Evolutionary conservation across 1,140 invertebrate species (phyloP), one percentile per base, ranked within the genome.

Genomic region (Dryas iulia): DNA sequence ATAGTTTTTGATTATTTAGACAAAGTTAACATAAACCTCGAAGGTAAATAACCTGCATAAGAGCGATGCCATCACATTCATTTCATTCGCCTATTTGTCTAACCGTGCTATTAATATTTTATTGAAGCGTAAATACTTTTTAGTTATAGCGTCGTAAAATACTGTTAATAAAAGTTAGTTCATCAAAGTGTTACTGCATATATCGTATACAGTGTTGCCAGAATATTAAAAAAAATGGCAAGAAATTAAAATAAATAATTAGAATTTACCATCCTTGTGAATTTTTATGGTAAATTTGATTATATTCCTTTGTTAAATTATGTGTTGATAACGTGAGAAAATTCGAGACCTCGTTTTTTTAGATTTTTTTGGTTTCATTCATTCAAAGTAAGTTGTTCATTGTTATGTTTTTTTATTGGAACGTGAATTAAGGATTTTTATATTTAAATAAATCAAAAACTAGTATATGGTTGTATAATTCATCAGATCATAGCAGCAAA

Each of bases 81-180:
- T 39, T 30, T 68, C 52, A 62, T 33, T 53, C 31, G 6, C 12
- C 21, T 59, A 33, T 47, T 69, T 63, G 62, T 62, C n/a, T 64
- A 64, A 59, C 54, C 2, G 28, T 54, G 54, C 35, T 39, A 59
- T 69, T 58, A 69, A 69, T 64, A 68, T 63, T 74, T 72, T 74
- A 72, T 69, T 74, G 57, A 35, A 12, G 26, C 61, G 52, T 63
- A 63, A 63, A 57, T 58, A 63, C 54, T 65, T 65, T 72, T 59
- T 58, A 18, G 69, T 69, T 59, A 69, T 66, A 33, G 66, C 67
- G 57, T 74, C 68, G 69, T 74, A 58, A 74, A 71, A 62, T 69
- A 35, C 39, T 35, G 62, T 59, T 57, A 23, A 71, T 66, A 71
- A 74, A 66, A 62, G 47, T 56, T 59, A 24, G 30, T 54, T 67